Conservation (phyloP, 1,140 invertebrate genomes). For the Drosophila busckii region DNA sequence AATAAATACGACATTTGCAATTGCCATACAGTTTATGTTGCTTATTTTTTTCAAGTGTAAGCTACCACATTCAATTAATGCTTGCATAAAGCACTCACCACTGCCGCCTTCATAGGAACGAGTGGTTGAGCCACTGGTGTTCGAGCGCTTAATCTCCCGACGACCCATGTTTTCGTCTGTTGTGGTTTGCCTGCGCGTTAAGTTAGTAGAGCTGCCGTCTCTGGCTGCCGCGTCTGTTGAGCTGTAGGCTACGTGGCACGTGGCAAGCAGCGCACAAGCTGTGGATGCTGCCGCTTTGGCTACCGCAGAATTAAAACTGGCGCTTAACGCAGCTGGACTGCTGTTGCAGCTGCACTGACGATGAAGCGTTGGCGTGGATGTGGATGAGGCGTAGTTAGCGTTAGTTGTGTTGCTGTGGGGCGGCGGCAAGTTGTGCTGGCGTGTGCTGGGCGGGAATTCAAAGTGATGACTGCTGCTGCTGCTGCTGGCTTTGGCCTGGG, state of each 20-base stretch:
- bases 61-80: too few relatives aligned
- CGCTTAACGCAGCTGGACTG: slow-evolving; percentile 10
- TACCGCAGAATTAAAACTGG: slow-evolving; percentile 50
- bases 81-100: slow-evolving; percentile 64
- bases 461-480: slow-evolving; percentile 59
- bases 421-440: slow-evolving; percentile 4
- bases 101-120: slow-evolving; percentile 74
- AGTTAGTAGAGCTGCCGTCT: slow-evolving; percentile 17
- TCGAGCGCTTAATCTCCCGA: slow-evolving; percentile 77
- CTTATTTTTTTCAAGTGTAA: not conserved
- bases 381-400: too few relatives aligned
- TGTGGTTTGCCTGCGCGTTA: slow-evolving; percentile 31
- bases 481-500: slow-evolving; percentile 31
- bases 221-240: slow-evolving; percentile 36
- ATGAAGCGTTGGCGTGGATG: slow-evolving; percentile 63
- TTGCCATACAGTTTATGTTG: too few relatives aligned
- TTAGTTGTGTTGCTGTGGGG: slow-evolving; percentile 39
- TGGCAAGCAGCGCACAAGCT: slow-evolving; percentile 59
- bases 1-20: too few relatives aligned
- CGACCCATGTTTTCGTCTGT: slow-evolving; percentile 64
- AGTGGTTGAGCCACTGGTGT: slow-evolving; percentile 72
- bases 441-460: slow-evolving; percentile 57
- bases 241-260: slow-evolving; percentile 55
- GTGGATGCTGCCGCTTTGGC: slow-evolving; percentile 59
- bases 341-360: slow-evolving; percentile 15